Evolutionary conservation across 2,888 invertebrate species (phyloP).

Genomic region (Phortica okadai): DNA sequence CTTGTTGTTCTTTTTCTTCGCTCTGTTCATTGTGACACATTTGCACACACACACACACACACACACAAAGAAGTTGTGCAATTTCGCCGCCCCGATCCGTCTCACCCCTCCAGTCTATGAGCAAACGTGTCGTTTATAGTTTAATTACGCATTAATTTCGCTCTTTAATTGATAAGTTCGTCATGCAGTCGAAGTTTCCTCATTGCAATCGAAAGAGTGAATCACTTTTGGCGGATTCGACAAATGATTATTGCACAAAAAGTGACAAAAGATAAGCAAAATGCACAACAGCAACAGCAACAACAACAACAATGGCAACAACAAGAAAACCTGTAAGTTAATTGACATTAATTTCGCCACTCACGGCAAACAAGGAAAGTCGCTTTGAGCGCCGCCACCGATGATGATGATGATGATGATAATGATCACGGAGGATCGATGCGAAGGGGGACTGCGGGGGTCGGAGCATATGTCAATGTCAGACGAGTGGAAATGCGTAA

Average conservation of each 20-base stretch:
- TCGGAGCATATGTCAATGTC: constrained; percentile 16
- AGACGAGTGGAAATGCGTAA: constrained; percentile 61
- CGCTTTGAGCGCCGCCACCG: not conserved
- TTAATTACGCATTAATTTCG: constrained; percentile 67
- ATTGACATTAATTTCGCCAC: constrained; percentile 67
- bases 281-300: constrained; percentile 37
- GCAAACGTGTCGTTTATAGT: not conserved
- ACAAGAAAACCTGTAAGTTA: constrained; percentile 53
- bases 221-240: constrained; percentile 62
- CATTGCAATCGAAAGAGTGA: constrained; percentile 47
- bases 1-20: not conserved
- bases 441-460: too few relatives aligned
- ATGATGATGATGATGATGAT: too few relatives aligned
- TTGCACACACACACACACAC: too few relatives aligned
- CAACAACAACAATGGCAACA: constrained; percentile 39
- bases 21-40: not conserved
- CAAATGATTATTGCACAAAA: constrained; percentile 38
- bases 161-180: constrained; percentile 62
- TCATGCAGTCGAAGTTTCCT: constrained; percentile 33
- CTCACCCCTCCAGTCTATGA: not conserved
- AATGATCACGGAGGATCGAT: too few relatives aligned
- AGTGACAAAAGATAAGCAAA: constrained; percentile 44
- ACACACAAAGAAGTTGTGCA: not conserved
- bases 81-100: not conserved
- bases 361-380: constrained; percentile 28